Percentiles rank a stretch among this genome's conserved stretches.
Evolutionary conservation across 2,113 vertebrate species (phyloP).

Genomic region (Orcinus orca): DNA sequence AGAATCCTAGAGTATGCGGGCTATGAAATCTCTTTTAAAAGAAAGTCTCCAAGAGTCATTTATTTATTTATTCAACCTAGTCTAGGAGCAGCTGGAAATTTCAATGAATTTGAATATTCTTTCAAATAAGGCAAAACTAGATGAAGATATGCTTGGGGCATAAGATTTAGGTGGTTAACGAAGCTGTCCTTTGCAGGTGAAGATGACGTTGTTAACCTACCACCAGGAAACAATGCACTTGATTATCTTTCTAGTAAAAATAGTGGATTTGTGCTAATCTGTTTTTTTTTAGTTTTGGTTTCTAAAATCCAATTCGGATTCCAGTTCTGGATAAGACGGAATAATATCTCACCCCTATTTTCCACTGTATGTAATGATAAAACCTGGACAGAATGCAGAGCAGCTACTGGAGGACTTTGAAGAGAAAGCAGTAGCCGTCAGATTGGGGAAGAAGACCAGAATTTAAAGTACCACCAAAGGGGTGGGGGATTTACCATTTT

Average conservation of each 20-base stretch:
- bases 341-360: neutral
- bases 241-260: neutral
- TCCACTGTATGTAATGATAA: neutral
- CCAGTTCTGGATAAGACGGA: neutral
- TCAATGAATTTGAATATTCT: neutral
- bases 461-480: neutral
- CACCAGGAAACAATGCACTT: neutral
- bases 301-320: neutral
- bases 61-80: neutral
- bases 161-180: neutral
- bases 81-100: neutral
- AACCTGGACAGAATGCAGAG: neutral
- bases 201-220: neutral
- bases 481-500: neutral
- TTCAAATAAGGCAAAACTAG: neutral
- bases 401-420: too few species aligned
- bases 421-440: neutral
- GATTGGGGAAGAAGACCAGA: too few species aligned
- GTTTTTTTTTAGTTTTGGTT: neutral
- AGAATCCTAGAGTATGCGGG: too few species aligned
- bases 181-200: neutral
- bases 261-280: neutral
- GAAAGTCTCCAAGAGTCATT: neutral
- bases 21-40: neutral
- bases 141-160: neutral